Conservation (phyloP, 2,113 vertebrate species). For the Myocastor coypus region DNA sequence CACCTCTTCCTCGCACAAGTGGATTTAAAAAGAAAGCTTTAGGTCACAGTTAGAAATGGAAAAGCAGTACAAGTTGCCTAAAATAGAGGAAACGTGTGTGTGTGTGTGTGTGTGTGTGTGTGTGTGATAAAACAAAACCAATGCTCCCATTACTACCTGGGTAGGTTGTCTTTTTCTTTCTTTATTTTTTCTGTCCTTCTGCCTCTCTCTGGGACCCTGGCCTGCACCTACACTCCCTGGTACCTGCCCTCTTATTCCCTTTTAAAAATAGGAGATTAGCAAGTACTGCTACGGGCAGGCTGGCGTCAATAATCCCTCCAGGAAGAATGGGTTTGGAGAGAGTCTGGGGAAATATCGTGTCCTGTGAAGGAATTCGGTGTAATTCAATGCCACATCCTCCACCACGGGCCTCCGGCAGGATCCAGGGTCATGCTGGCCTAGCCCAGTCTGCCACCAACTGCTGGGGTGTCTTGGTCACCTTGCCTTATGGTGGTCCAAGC, state of each 20-base stretch:
- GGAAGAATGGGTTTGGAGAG: neutral
- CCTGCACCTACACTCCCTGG: neutral
- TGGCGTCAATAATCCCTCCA: neutral
- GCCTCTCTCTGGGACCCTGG: no score
- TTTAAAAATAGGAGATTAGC: neutral
- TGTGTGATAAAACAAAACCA: neutral
- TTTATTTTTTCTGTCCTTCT: neutral
- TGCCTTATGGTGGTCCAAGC: neutral
- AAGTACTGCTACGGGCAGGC: neutral
- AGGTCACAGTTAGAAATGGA: neutral
- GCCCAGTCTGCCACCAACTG: neutral
- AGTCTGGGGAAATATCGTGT: neutral
- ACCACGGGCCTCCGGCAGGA: fast-evolving
- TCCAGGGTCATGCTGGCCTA: neutral
- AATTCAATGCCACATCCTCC: fast-evolving
- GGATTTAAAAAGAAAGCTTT: constrained; percentile 51
- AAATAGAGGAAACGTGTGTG: neutral
- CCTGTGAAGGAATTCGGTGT: neutral
- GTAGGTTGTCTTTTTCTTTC: neutral
- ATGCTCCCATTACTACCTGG: neutral
- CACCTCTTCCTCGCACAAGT: neutral
- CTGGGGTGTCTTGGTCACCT: neutral
- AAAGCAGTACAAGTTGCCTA: neutral
- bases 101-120: neutral
- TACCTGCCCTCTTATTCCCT: neutral